Evolutionary conservation across 1,140 invertebrate genomes (phyloP).

Genomic region (Lineus longissimus): DNA sequence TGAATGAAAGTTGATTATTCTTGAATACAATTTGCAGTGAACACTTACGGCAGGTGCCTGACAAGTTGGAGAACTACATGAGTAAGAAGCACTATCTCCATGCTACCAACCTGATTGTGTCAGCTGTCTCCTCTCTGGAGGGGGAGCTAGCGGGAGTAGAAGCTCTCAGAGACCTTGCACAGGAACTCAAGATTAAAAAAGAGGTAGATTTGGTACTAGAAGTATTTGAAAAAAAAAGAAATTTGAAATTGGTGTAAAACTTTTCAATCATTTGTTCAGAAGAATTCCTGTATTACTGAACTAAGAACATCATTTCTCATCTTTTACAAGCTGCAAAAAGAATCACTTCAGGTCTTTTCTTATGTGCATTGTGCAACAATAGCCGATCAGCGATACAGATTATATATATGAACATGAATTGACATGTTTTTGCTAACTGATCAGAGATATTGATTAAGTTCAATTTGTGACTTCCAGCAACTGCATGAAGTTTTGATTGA

Average conservation of each 20-base stretch:
- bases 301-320: too few species aligned
- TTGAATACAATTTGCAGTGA: constrained; percentile 61
- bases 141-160: constrained; percentile 73
- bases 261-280: too few species aligned
- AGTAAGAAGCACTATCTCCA: constrained; percentile 77
- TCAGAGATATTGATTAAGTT: too few species aligned
- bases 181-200: constrained; percentile 69
- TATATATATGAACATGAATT: too few species aligned
- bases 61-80: constrained; percentile 67
- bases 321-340: too few species aligned
- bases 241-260: constrained; percentile 10
- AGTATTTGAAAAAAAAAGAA: constrained; percentile 13
- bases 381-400: too few species aligned
- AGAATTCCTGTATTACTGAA: too few species aligned
- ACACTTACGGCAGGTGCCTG: constrained; percentile 73
- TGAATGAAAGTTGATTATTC: background rate
- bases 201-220: constrained; percentile 53
- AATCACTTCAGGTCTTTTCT: too few species aligned
- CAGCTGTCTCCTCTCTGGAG: constrained; percentile 60
- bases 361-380: too few species aligned
- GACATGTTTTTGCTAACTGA: background rate
- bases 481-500: constrained; percentile 66
- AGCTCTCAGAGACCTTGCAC: constrained; percentile 72
- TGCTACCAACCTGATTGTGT: constrained; percentile 75
- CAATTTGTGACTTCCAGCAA: constrained; percentile 61